Evolutionary conservation across 2,113 vertebrate species (phyloP).

Genomic region (Rousettus leschenaultii): DNA sequence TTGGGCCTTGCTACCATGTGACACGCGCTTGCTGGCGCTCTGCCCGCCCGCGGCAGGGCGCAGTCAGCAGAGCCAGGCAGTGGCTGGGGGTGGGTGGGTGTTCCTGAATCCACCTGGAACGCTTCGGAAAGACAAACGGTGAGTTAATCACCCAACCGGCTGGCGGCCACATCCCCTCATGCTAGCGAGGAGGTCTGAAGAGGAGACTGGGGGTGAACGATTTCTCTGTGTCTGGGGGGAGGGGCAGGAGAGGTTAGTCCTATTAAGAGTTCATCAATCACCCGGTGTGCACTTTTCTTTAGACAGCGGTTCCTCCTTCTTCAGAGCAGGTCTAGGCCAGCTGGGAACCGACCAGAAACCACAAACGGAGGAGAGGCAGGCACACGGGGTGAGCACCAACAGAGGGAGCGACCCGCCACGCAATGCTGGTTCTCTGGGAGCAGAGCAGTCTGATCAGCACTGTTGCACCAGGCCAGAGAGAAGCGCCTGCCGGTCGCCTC

Average conservation of each 20-base stretch:
- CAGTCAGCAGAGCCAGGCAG: background rate
- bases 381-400: background rate
- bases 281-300: slow-evolving; percentile 77
- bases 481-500: background rate
- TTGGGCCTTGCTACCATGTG: background rate
- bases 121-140: slow-evolving; percentile 1
- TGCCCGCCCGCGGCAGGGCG: background rate
- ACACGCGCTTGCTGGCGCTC: background rate
- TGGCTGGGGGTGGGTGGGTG: background rate
- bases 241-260: slow-evolving; percentile 52
- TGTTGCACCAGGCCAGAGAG: background rate
- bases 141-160: slow-evolving; percentile 60
- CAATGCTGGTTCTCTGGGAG: background rate
- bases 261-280: slow-evolving; percentile 86
- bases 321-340: slow-evolving; percentile 79
- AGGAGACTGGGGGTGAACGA: slow-evolving; percentile 33
- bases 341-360: slow-evolving; percentile 79
- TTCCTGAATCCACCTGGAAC: background rate
- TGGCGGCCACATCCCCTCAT: background rate
- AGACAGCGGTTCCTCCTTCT: slow-evolving; percentile 81
- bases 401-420: background rate
- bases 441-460: background rate
- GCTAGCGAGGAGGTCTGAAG: background rate
- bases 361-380: slow-evolving; percentile 52
- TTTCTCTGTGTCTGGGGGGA: slow-evolving; percentile 51